Evolutionary conservation across 1,140 invertebrate species (phyloP), one percentile per base, ranked within the genome.

Genomic region (Rhizoglyphus robini): DNA sequence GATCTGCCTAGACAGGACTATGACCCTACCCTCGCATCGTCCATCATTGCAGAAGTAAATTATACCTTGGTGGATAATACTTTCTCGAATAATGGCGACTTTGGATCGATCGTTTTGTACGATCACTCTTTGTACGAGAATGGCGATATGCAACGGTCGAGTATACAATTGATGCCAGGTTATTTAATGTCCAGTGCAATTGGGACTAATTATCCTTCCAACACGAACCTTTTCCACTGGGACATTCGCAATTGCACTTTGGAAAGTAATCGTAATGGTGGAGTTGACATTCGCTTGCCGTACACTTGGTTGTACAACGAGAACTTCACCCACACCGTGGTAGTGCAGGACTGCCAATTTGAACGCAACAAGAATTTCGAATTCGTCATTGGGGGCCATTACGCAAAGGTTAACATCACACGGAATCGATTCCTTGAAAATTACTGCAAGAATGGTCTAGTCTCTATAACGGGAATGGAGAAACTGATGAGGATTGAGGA

Each of bases 221-320:
- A 70, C 34, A 94, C 94, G 71, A 96, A 96, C 79, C 77, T 96
- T 0, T 96, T 90, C 76, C 90, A 96, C 73, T 96, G 94, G 82
- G 81, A 88, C 29, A 74, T 96, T 32, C 89, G 91, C 70, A 88
- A 88, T 68, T 87, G 87, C 0, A 83, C 94, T 38, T 29, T 73
- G 30, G 88, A 90, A 72, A 80, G 87, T 69, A 96, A 96, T 74
- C 77, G 77, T 62, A 80, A 81, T 32, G 88, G 88, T 27, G 92
- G 91, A 20, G 85, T 96, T 67, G 83, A 90, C 72, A 78, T 96
- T 1, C 80, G 81, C 0, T 74, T 96, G 15, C 92, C 93, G 0
- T 95, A 95, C 72, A 89, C 94, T 11, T 95, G 90, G 88, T 84
- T 94, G 70, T 93, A 95, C 70, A 88, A 93, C 72, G 89, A 93